A percentile compares a stretch with the other conserved stretches of the same genome.
These are phyloP conservation scores for Micrasema longulum DNA, from an alignment of 1,140 invertebrate genomes.

Conservation along the genomic window DNA sequence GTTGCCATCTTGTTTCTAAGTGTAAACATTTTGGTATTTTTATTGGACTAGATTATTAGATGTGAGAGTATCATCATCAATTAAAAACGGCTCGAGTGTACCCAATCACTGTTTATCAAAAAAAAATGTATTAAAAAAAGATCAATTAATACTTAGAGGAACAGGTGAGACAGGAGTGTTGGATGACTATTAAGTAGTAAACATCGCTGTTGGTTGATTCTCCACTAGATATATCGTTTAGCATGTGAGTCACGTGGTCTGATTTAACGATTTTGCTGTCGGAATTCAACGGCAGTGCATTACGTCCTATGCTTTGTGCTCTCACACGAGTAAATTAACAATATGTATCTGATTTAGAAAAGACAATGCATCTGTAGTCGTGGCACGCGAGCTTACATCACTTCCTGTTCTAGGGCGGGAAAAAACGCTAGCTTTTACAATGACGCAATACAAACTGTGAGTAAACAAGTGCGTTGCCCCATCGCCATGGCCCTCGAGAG, in stretches of 20 bases:
- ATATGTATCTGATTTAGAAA: constrained; percentile 18
- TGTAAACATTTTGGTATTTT: too few species aligned
- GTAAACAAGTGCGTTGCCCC: constrained; percentile 21
- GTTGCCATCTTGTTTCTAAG: too few species aligned
- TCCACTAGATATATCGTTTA: not conserved
- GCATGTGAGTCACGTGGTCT: constrained; percentile 5
- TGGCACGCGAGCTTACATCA: constrained; percentile 24
- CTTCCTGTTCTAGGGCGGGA: constrained; percentile 49
- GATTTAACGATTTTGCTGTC: constrained; percentile 2
- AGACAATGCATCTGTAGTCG: constrained; percentile 26
- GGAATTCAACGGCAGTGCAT: not conserved
- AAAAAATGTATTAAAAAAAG: too few species aligned
- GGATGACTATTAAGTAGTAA: too few species aligned
- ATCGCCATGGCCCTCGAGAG: constrained; percentile 2
- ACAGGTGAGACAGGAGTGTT: too few species aligned
- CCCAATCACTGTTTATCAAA: too few species aligned
- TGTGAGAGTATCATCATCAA: too few species aligned
- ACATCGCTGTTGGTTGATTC: too few species aligned
- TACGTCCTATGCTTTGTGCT: not conserved
- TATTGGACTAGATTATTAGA: too few species aligned
- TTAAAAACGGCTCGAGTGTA: too few species aligned
- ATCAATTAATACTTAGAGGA: too few species aligned
- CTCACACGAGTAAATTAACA: not conserved
- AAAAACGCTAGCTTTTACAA: constrained; percentile 38
- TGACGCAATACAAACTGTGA: constrained; percentile 30